Evolutionary conservation across 1,140 invertebrate genomes (phyloP).

Genomic region (Apis dorsata): DNA sequence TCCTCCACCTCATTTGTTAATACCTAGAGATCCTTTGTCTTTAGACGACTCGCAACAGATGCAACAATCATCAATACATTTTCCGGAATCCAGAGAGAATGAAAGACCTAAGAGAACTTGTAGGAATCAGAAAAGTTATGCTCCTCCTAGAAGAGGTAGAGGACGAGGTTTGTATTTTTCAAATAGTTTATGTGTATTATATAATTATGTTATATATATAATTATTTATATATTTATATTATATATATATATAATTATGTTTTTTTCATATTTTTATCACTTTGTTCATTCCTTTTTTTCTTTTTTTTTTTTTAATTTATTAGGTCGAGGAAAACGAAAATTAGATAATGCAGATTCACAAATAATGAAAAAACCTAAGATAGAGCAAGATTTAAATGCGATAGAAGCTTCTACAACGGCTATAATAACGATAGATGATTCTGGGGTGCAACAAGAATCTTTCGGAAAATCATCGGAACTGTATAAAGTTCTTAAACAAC

Average conservation of each 20-base stretch:
- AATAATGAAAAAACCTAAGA: constrained; percentile 65
- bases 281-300: not conserved
- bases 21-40: constrained; percentile 72
- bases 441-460: constrained; percentile 13
- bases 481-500: constrained; percentile 70
- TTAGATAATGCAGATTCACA: constrained; percentile 60
- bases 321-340: constrained; percentile 78
- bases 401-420: constrained; percentile 74
- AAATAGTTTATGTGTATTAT: not conserved
- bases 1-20: constrained; percentile 19
- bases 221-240: no score
- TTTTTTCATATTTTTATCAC: constrained; percentile 8
- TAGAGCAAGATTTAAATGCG: constrained; percentile 71
- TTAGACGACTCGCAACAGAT: constrained; percentile 68
- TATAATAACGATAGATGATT: constrained; percentile 69
- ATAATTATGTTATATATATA: no score
- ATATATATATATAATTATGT: not conserved
- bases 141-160: constrained; percentile 77
- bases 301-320: not conserved
- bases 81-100: constrained; percentile 68
- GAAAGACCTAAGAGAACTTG: constrained; percentile 78
- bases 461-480: constrained; percentile 65
- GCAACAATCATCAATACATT: constrained; percentile 41
- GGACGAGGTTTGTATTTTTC: constrained; percentile 70
- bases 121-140: constrained; percentile 78